phyloP scores from a whole-genome alignment of 2,113 vertebrate species.

The Aspiorhynchus laticeps region DNA sequence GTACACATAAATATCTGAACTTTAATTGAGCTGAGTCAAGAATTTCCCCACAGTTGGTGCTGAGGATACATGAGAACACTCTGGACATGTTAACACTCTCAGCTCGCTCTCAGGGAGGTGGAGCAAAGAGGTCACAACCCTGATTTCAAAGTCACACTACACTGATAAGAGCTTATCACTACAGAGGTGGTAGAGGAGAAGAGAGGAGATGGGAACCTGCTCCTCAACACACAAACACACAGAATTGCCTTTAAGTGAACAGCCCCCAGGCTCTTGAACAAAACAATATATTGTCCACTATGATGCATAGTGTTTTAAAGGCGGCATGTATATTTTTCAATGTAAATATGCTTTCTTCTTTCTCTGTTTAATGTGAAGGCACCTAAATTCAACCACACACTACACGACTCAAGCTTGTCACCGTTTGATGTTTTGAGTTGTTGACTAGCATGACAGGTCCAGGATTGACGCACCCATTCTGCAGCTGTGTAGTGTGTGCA shows the following conservation, averaged over 20 bases:
- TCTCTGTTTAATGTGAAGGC: not conserved
- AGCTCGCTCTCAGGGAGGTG: conserved; percentile 1
- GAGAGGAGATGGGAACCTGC: conserved; percentile 18
- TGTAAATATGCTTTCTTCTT: not conserved
- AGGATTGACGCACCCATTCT: not conserved
- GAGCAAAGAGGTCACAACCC: conserved; percentile 29
- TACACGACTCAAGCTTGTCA: not conserved
- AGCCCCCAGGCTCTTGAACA: too few species aligned
- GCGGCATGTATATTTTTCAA: not conserved
- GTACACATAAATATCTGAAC: not conserved
- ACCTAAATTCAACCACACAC: not conserved
- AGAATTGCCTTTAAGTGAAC: not conserved
- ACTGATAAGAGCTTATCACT: conserved; percentile 34
- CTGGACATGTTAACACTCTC: not conserved
- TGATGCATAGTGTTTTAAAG: not conserved
- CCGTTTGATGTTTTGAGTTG: not conserved
- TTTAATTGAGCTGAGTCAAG: not conserved
- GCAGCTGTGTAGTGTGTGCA: not conserved
- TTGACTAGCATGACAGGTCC: not conserved
- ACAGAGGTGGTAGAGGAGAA: conserved; percentile 13
- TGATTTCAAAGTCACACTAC: not conserved
- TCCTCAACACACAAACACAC: not conserved
- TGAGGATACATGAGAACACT: not conserved
- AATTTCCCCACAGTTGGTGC: not conserved
- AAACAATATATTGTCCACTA: not conserved